Conservation (phyloP, 2,888 invertebrate genomes). For the Caenorhabditis sp. region DNA sequence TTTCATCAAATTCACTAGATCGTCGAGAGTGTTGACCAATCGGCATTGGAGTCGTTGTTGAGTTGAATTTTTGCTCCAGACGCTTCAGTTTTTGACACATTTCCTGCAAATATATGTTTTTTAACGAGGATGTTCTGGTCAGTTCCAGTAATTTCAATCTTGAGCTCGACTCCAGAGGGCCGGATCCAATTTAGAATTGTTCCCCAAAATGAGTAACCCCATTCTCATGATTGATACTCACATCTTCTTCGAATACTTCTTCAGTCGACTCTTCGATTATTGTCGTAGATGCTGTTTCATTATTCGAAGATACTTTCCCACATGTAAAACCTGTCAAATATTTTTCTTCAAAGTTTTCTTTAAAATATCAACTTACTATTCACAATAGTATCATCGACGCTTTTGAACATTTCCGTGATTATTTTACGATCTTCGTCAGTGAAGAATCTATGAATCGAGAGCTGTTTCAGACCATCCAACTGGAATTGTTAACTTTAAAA, state of each 20-base stretch:
- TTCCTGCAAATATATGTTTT: slow-evolving; percentile 26
- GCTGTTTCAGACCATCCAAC: slow-evolving; percentile 32
- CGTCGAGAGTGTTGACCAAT: slow-evolving; percentile 6
- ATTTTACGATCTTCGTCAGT: slow-evolving; percentile 39
- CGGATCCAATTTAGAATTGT: neutral
- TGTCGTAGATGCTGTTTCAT: slow-evolving; percentile 9
- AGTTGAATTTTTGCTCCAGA: slow-evolving; percentile 41
- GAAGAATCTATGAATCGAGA: slow-evolving; percentile 29
- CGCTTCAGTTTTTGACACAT: slow-evolving; percentile 41
- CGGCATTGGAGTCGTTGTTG: slow-evolving; percentile 5
- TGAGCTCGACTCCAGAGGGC: no score
- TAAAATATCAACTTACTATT: no score
- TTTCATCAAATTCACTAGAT: slow-evolving; percentile 35
- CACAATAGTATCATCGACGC: slow-evolving; percentile 38
- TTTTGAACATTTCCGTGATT: slow-evolving; percentile 30
- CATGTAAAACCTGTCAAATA: no score
- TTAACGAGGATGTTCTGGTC: no score
- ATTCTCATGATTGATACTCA: neutral
- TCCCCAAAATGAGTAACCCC: neutral
- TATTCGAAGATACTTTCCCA: slow-evolving; percentile 2
- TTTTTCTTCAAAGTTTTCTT: no score
- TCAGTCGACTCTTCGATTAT: slow-evolving; percentile 26
- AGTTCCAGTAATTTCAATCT: no score
- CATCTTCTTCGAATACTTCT: slow-evolving; percentile 10
- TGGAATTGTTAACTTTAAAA: no score